Conservation (phyloP, 1,140 invertebrate genomes). For the Drosophila littoralis region DNA sequence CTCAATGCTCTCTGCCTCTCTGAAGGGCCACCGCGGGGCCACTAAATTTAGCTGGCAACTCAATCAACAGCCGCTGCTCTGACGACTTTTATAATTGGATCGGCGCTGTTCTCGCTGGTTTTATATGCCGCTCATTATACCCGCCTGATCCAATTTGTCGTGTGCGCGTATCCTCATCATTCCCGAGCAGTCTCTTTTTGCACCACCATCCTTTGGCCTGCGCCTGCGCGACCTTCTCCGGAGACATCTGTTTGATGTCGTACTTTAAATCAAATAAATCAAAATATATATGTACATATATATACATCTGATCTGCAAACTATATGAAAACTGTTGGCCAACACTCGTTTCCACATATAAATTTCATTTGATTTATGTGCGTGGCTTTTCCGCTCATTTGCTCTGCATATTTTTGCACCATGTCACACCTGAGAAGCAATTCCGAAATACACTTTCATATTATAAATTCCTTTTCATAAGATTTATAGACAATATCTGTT, state of each 20-base stretch:
- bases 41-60: constrained; percentile 77
- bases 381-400: constrained; percentile 57
- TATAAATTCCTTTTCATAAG: background rate
- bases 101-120: constrained; percentile 36
- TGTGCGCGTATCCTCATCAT: background rate
- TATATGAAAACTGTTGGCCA: constrained; percentile 20
- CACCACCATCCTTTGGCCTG: constrained; percentile 1
- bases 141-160: constrained; percentile 42
- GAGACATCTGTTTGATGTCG: constrained; percentile 38
- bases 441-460: background rate
- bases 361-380: constrained; percentile 55
- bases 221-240: constrained; percentile 47
- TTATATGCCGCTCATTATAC: constrained; percentile 54
- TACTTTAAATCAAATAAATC: constrained; percentile 75
- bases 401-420: constrained; percentile 4
- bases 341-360: constrained; percentile 8
- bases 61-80: constrained; percentile 68
- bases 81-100: constrained; percentile 80
- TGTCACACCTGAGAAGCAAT: constrained; percentile 11
- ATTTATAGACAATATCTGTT: background rate
- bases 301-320: constrained; percentile 8
- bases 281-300: constrained; percentile 17
- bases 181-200: background rate
- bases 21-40: constrained; percentile 6
- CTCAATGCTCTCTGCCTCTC: background rate